phyloP scores from a whole-genome alignment of 2,113 vertebrate species.

The Rhinoderma darwinii region DNA sequence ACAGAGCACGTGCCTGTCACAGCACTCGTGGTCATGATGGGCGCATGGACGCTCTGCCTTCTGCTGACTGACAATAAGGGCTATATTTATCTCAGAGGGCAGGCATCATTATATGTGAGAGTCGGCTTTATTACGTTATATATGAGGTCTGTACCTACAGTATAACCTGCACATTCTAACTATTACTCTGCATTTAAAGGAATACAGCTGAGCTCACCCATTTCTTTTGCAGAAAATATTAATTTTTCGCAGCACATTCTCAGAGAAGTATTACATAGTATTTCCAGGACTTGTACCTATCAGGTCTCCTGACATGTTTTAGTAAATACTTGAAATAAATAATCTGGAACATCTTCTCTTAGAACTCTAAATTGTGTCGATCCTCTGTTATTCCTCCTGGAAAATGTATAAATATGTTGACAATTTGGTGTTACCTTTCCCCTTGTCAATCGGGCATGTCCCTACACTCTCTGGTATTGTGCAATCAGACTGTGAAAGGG shows the following conservation, averaged over 20 bases:
- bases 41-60: neutral
- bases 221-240: neutral
- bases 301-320: neutral
- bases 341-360: neutral
- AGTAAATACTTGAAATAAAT: neutral
- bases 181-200: neutral
- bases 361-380: neutral
- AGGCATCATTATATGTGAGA: neutral
- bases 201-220: neutral
- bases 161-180: neutral
- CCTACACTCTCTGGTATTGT: neutral
- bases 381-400: neutral
- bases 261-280: neutral
- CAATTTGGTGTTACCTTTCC: neutral
- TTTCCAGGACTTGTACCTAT: neutral
- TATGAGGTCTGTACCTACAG: neutral
- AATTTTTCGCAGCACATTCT: neutral
- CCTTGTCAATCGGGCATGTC: neutral
- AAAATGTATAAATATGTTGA: neutral
- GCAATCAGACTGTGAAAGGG: no score
- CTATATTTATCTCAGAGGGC: slow-evolving; percentile 10
- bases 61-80: slow-evolving; percentile 29
- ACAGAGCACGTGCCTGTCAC: neutral
- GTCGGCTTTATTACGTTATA: neutral
- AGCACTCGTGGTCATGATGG: neutral